A percentile compares a stretch with the other conserved stretches of the same genome.
These are phyloP conservation scores for Chrysemys picta DNA, from an alignment of 2,113 vertebrate genomes.

Conservation along the genomic window DNA sequence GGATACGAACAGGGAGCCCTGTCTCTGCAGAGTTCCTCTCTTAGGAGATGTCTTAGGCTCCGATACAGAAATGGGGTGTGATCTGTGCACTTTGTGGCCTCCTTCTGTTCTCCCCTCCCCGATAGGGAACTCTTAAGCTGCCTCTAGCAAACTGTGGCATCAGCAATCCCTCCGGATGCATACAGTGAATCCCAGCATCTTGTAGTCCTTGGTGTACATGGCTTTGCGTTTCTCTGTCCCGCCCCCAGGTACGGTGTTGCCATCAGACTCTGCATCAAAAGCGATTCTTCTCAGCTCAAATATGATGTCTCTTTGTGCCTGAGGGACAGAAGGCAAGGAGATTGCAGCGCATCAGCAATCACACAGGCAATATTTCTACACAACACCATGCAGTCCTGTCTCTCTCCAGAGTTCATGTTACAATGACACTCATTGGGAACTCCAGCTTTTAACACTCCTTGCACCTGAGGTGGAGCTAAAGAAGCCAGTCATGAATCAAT, in stretches of 20 bases:
- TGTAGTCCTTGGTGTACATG: slow-evolving; percentile 98
- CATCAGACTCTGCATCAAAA: slow-evolving; percentile 94
- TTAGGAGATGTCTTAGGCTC: not conserved
- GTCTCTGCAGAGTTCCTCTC: not conserved
- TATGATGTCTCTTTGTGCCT: slow-evolving; percentile 96
- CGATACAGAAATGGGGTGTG: not conserved
- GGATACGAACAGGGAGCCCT: not conserved
- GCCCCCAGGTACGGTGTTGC: slow-evolving; percentile 75
- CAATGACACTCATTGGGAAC: not conserved
- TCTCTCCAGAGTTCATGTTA: not conserved
- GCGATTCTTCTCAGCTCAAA: slow-evolving; percentile 96
- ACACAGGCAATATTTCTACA: not conserved
- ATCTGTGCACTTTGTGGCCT: not conserved
- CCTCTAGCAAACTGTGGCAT: not conserved
- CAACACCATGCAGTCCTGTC: not conserved
- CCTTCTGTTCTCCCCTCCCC: not conserved
- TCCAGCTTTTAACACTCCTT: not conserved
- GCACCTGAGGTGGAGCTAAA: not conserved
- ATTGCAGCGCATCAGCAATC: accelerated
- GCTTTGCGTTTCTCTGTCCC: slow-evolving; percentile 96
- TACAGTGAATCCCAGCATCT: slow-evolving; percentile 97
- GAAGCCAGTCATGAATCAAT: not conserved
- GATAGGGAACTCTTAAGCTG: not conserved
- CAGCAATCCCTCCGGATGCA: slow-evolving; percentile 58
- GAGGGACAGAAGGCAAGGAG: slow-evolving; percentile 29